Base-by-base conservation (phyloP, 2,888 invertebrate species). In the Trissoscelio sp. region DNA sequence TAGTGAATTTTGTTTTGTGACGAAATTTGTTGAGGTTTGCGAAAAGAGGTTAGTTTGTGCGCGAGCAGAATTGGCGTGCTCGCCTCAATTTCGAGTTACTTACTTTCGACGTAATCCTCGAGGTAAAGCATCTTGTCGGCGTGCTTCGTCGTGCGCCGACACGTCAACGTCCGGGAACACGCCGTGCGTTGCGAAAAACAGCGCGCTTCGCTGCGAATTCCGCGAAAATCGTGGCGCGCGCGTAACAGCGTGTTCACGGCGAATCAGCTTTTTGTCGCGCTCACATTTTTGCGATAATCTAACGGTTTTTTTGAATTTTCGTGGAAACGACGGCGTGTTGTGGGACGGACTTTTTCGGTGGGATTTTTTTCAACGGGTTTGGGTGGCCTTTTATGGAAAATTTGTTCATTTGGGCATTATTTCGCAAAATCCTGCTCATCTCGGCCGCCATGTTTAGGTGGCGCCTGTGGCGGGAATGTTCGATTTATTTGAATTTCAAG, bases 51-150 rank as follows among this genome's bases (percentile, higher is more conserved):
- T 88, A 88, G 87, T 87, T 87, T 75, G 64, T 80, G 80, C 81
- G 75, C 7, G 46, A 79, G 70, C 58, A 73, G 55, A 28, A 58
- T 79, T 69, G 78, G 70, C 74, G 62, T 74, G 28, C 46, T 34
- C 39, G 81, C 42, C 34, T 53, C 48, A 42, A 67, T 39, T 51
- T 22, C 57, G 64, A 84, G 86, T 82, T 88, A 95, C 97, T 95
- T 94, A 98, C 98, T 98, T 95, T 99, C 99, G 87, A 99, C 93
- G 93, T 98, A 99, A 94, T 99, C 99, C 92, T 99, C 99, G 87
- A 99, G 94, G 92, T 98, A 99, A 93, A 99, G 93, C 98, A 99
- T 99, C 92, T 92, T 95, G 92, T 83, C 82, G 83, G 75, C 84
- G 53, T 34, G 79, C 39, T 11, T 46, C 31, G 31, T 2, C n/a